Percentiles rank a stretch among this genome's conserved stretches.
Conservation (phyloP, 64 coral and sea anemone species). For the Porites lutea region DNA sequence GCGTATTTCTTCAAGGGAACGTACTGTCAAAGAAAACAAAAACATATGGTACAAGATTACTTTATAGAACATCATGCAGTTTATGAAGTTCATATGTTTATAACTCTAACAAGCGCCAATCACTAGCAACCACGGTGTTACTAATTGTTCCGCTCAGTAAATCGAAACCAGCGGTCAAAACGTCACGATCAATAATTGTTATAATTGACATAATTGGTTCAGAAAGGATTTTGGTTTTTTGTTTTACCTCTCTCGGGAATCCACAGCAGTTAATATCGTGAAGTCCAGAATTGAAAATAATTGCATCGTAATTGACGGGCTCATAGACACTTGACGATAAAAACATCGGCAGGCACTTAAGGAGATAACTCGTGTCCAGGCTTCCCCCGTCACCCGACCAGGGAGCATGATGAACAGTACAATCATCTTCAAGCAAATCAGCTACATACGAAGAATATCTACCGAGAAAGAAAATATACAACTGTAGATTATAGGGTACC, state of each 20-base stretch:
- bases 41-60: neutral
- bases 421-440: slow-evolving; percentile 50
- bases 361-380: slow-evolving; percentile 71
- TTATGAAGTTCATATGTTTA: no score
- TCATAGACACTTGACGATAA: slow-evolving; percentile 66
- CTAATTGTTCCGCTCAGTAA: no score
- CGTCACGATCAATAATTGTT: no score
- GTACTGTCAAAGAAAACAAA: slow-evolving; percentile 18
- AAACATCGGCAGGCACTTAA: slow-evolving; percentile 73
- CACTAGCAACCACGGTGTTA: no score
- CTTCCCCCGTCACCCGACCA: slow-evolving; percentile 75
- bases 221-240: neutral
- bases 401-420: slow-evolving; percentile 70
- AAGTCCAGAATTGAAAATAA: slow-evolving; percentile 71
- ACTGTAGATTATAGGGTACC: no score
- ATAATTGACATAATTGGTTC: no score
- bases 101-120: no score
- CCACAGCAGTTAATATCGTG: slow-evolving; percentile 72
- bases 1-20: slow-evolving; percentile 56
- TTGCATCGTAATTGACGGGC: slow-evolving; percentile 71
- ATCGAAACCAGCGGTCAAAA: no score
- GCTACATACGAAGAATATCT: slow-evolving; percentile 52
- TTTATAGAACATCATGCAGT: neutral
- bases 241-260: slow-evolving; percentile 36
- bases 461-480: neutral